Evolutionary conservation across 2,888 invertebrate species (phyloP).

Genomic region (Noctua janthina): DNA sequence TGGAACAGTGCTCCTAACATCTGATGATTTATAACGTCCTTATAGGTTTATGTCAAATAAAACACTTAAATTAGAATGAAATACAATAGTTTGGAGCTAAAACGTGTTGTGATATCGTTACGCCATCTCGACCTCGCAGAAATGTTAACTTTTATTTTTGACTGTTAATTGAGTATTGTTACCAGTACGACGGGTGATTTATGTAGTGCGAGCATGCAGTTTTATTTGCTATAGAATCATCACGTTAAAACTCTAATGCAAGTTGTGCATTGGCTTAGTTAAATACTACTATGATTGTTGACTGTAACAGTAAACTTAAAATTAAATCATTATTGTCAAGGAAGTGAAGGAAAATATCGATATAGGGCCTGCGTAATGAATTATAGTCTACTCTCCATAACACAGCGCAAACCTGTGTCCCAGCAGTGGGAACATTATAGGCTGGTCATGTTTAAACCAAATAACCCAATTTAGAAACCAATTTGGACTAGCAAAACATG

Average conservation of each 20-base stretch:
- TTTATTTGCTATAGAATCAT: background rate
- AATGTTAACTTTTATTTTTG: background rate
- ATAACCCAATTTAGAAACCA: background rate
- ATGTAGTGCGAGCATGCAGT: background rate
- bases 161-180: no score
- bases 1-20: no score
- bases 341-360: background rate
- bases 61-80: no score
- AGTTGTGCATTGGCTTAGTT: background rate
- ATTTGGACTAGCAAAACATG: background rate
- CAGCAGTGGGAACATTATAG: no score
- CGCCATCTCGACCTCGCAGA: background rate
- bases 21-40: no score
- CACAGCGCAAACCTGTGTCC: no score
- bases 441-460: background rate
- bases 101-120: no score
- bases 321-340: background rate
- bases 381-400: no score
- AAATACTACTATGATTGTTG: background rate
- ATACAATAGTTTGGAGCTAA: background rate
- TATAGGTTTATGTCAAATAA: no score
- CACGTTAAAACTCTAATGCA: background rate
- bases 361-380: no score
- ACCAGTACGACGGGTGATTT: no score
- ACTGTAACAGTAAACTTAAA: background rate